Base-by-base conservation (phyloP, 2,888 invertebrate species). In the Xestia xanthographa region DNA sequence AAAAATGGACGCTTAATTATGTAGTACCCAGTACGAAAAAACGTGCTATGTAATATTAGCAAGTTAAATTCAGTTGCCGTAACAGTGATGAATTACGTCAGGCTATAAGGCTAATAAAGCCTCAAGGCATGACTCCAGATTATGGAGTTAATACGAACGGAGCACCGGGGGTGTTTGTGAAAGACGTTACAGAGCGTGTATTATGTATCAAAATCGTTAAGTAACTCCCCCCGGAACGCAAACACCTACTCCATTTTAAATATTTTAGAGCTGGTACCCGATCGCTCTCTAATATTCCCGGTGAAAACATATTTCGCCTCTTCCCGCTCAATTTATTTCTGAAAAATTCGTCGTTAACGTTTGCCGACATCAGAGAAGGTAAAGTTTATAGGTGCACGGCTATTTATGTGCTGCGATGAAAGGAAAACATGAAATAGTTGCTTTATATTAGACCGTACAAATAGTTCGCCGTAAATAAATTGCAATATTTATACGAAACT, bases 21-120 rank as follows among this genome's bases (percentile, higher is more conserved):
- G 67, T 75, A 77, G 66, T 73, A 71, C 43, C 43, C 6, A 50
- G 62, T 66, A 68, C 68, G 71, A 75, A 87, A 75, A 82, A 79
- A 72, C 58, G 56, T 84, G 80, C 77, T 84, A 72, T 68, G 22
- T 70, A 65, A 87, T 77, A 84, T 79, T 75, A 79, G 65, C 63
- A 68, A 70, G 77, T 76, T 77, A 71, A 79, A 77, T 69, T 70
- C 58, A 60, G 70, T 66, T 58, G 67, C 73, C 70, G 66, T 74
- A 72, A 74, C 83, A 82, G 75, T 85, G 85, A 86, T 85, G 83
- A 85, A 87, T 80, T 80, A 77, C 77, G 77, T 86, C 79, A 83
- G 68, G 80, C 78, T 80, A 77, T 84, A 72, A 76, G 77, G 73
- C 78, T 79, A 81, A 84, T 87, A 78, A 74, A 76, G 75, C 85